phyloP scores from a whole-genome alignment of 2,888 invertebrate species.

The Xestia xanthographa region DNA sequence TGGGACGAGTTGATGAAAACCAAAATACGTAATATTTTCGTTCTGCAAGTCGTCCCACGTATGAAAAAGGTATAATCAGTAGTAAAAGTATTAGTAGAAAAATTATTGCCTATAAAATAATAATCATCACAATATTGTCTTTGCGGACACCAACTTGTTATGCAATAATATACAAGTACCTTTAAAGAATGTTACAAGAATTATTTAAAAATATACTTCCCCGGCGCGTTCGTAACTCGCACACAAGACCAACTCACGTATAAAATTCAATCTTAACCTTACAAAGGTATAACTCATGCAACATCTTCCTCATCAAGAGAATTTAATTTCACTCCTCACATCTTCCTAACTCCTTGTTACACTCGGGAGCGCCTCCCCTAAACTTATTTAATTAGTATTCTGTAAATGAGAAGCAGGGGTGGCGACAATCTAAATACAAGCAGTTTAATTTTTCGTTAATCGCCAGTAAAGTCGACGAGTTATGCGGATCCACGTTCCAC shows the following conservation, averaged over 20 bases:
- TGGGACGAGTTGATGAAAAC: too few species aligned
- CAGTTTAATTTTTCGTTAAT: constrained; percentile 76
- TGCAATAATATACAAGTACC: neutral
- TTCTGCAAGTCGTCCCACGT: too few species aligned
- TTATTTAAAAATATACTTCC: neutral
- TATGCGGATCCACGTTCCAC: constrained; percentile 70
- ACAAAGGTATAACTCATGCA: neutral
- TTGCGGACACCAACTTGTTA: neutral
- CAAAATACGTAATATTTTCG: too few species aligned
- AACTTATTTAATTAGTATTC: constrained; percentile 80
- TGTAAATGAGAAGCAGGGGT: constrained; percentile 71
- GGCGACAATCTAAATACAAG: constrained; percentile 74
- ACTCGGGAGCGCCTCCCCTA: constrained; percentile 41
- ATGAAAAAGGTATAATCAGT: too few species aligned
- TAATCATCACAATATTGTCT: too few species aligned
- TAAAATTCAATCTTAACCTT: neutral
- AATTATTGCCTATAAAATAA: too few species aligned
- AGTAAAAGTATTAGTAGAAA: too few species aligned
- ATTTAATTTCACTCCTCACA: neutral
- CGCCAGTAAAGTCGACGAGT: constrained; percentile 69
- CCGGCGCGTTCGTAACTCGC: neutral
- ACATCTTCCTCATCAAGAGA: constrained; percentile 7
- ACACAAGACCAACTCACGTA: neutral
- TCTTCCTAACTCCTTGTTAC: constrained; percentile 38
- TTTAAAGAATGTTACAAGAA: neutral